Evolutionary conservation across 2,888 invertebrate species (phyloP), one percentile per base, ranked within the genome.

Genomic region (Cosmorhoe ocellata): DNA sequence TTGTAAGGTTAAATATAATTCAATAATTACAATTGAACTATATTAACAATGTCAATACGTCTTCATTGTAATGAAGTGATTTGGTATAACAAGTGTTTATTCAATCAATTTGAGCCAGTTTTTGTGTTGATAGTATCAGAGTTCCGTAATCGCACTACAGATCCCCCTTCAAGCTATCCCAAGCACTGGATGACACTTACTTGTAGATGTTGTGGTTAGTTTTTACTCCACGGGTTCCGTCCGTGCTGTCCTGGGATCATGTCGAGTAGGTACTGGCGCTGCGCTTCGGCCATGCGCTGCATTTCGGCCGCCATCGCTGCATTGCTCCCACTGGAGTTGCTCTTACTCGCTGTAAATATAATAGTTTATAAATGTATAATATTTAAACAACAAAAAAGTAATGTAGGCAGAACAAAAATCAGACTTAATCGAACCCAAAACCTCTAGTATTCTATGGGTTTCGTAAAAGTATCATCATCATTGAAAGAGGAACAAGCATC

Each of bases 181-280:
- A n/a, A n/a, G n/a, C n/a, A n/a, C n/a, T n/a, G n/a, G n/a, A n/a
- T n/a, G n/a, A n/a, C 24, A 24, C 7, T 7, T 24, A 24, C 24
- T 5, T 7, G 6, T 24, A 3, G 7, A 6, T 24, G 30, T 13
- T 12, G 8, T 3, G 11, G 34, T 38, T 52, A 89, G 75, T 89
- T 88, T 76, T 87, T 87, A 63, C 80, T 83, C 88, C 88, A 88
- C 2, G 87, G 88, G 74, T 88, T 88, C 48, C 88, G 69, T 1
- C 70, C 58, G 64, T 89, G 88, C 56, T 85, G 84, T 0, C 87
- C 87, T 24, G 97, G 97, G 73, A 98, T 97, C 97, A 99, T 98
- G 84, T 99, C 98, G 58, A 99, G 92, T 73, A 99, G 92, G 91
- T 98, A 98, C 91, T 98, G 98, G 48, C 98, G 92, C 90, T 98